A percentile compares a stretch with the other conserved stretches of the same genome.
phyloP scores from a whole-genome alignment of 1,140 invertebrate species.

The Hyles euphorbiae region DNA sequence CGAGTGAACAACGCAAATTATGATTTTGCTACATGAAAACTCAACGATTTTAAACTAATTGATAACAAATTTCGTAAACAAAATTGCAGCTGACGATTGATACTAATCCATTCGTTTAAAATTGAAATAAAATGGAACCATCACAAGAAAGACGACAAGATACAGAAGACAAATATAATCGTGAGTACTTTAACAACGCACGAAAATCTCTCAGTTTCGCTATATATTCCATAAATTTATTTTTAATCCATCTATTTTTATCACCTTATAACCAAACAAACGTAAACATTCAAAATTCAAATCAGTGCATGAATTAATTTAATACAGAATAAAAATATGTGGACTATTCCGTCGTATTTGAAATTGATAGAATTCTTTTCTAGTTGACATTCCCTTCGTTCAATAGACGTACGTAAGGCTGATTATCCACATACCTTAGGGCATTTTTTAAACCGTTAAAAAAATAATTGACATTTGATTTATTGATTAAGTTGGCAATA shows the following conservation, averaged over 20 bases:
- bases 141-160: not conserved
- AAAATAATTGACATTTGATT: not conserved
- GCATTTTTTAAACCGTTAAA: too few relatives aligned
- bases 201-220: too few relatives aligned
- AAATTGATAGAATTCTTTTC: too few relatives aligned
- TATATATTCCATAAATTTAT: too few relatives aligned
- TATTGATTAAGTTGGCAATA: slow-evolving; percentile 19
- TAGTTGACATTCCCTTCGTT: too few relatives aligned
- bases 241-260: slow-evolving; percentile 1
- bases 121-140: not conserved
- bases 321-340: too few relatives aligned
- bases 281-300: too few relatives aligned
- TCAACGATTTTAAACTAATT: slow-evolving; percentile 20
- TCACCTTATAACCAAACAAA: not conserved
- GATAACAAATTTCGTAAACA: not conserved
- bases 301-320: too few relatives aligned
- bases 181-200: slow-evolving; percentile 2
- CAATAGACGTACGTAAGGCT: too few relatives aligned
- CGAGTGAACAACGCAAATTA: slow-evolving; percentile 27
- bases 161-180: slow-evolving; percentile 2
- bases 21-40: slow-evolving; percentile 37
- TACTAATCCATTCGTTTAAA: slow-evolving; percentile 18
- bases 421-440: too few relatives aligned
- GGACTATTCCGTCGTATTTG: too few relatives aligned
- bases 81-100: slow-evolving; percentile 10